A percentile compares a stretch with the other conserved stretches of the same genome.
phyloP scores from a whole-genome alignment of 2,113 vertebrate species.

The Leucosticte australis region DNA sequence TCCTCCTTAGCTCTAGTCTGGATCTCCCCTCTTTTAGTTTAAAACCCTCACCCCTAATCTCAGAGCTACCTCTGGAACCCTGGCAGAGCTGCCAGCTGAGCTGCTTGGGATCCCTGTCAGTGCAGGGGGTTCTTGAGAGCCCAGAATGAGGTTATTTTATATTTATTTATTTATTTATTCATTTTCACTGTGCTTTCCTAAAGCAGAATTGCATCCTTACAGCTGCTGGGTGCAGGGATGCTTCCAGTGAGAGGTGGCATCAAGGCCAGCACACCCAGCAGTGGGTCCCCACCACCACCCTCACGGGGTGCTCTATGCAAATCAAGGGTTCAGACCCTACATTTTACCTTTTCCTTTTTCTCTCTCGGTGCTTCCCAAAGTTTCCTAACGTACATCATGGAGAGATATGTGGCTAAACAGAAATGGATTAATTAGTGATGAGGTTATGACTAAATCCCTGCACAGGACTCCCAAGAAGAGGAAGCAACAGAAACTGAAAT shows the following conservation, averaged over 20 bases:
- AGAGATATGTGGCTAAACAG: conserved; percentile 64
- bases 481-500: not conserved
- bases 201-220: not conserved
- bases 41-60: not conserved
- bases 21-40: not conserved
- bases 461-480: conserved; percentile 2
- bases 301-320: conserved; percentile 27
- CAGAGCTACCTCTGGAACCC: not conserved
- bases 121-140: not conserved
- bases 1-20: not conserved
- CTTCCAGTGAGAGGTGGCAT: not conserved
- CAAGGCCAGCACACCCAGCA: not conserved
- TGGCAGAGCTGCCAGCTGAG: not conserved
- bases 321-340: not conserved
- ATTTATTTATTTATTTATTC: not conserved
- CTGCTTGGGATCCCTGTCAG: not conserved
- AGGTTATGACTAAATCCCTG: conserved; percentile 21
- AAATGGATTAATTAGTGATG: conserved; percentile 60
- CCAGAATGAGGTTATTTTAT: not conserved
- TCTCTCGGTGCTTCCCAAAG: conserved; percentile 50
- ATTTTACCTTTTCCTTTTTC: conserved; percentile 64
- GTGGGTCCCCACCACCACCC: conserved; percentile 56
- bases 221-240: not conserved
- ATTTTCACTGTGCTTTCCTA: not conserved
- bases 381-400: conserved; percentile 64